Evolutionary conservation across 1,140 invertebrate genomes (phyloP), one percentile per base, ranked within the genome.

Genomic region (Periplaneta americana): DNA sequence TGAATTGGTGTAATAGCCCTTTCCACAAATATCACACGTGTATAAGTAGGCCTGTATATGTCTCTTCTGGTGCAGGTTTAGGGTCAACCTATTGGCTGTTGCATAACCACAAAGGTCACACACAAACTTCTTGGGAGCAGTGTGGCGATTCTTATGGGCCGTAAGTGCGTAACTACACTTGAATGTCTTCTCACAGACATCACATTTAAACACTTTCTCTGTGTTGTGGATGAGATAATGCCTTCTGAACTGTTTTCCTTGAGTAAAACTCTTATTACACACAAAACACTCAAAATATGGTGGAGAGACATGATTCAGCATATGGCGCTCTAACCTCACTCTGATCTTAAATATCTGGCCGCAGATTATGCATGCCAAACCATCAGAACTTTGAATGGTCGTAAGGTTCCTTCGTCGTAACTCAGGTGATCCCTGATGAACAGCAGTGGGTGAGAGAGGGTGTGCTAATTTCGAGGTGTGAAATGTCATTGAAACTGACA

Each of bases 151-250:
- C 31, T 33, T 76, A 74, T 81, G 80, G 6, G 36, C 48, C 31
- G 39, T 48, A n/a, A 80, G 79, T 48, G 57, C n/a, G 34, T 66
- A 80, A n/a, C 48, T 80, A 8, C 93, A 86, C 28, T 93, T 87
- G 88, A 94, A 95, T 3, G 90, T 89, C 83, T 95, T 94, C 6
- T 89, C 87, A 85, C 94, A 95, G 75, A 91, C 88, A n/a, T 92
- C 90, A 85, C 94, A 95, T 4, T 91, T 88, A 86, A 92, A 95
- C 0, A 93, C 93, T 36, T 93, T 85, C 84, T 93, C 92, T 33
- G 84, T 84, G 37, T 85, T 86, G 86, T 87, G 86, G 39, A 80
- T 81, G 74, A 82, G 82, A 48, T 81, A 78, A 79, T 90, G 90
- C 32, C 88, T 88, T 75, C 87, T 85, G 75, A 88, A 88, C 78